Base-by-base conservation (phyloP, 1,140 invertebrate species). In the Nautilus pompilius region DNA sequence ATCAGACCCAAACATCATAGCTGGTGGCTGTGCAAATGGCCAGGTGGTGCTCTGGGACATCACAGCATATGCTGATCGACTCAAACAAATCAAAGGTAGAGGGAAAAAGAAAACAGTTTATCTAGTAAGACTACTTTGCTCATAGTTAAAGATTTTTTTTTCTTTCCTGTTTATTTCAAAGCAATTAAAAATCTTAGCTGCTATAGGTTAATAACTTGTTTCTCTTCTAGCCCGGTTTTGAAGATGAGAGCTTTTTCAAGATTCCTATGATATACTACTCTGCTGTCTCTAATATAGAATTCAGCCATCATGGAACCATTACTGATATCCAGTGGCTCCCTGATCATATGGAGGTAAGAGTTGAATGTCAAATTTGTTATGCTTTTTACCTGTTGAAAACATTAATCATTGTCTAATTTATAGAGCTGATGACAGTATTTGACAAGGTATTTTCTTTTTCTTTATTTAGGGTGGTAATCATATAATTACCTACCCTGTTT, bases 31-130 rank as follows among this genome's bases (percentile, higher is more conserved):
- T 72, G 76, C 81, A 28, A 85, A 83, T 76, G 85, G 85, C 10
- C 83, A 85, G 68, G 72, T 86, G 17, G 79, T 84, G 33, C 58
- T 86, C 30, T 86, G 85, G 85, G 84, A 86, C 69, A 78, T 85
- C 5, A 73, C 76, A 10, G 67, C 75, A 26, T 75, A 83, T 62
- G 73, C 71, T 56, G 79, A 84, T 32, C 60, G 79, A 58, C 74
- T 84, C 0, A 80, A 79, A 66, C 70, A 76, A 32, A 75, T 73
- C 15, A 62, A 78, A 34, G 76, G 73, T 8, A 69, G 70, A 26
- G 76, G 74, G 51, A 70, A 73, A 36, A 81, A 81, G 60, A 73
- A 77, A 29, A 68, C 64, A 1, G 74, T 73, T 62, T 72, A 75
- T 28, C 60, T 82, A 71, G 79, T 80, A 60, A 66, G 75, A 59